These are phyloP conservation scores for Manis pentadactyla DNA, from an alignment of 2,797 vertebrate species.

Conservation along the genomic window DNA sequence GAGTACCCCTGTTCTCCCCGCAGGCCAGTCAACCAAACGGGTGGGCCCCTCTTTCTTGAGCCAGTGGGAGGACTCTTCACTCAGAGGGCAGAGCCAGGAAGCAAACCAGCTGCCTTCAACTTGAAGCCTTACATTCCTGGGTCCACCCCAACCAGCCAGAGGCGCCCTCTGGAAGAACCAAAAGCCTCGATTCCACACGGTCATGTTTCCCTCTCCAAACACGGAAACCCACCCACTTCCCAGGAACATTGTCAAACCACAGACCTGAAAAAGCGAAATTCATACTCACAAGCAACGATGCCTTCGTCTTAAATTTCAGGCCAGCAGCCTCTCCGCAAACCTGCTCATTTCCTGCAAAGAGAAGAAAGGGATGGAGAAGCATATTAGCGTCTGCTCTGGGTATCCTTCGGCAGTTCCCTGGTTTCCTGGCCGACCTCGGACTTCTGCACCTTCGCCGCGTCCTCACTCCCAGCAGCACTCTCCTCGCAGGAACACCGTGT, in stretches of 20 bases:
- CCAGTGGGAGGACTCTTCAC: not conserved
- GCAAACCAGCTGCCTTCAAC: not conserved
- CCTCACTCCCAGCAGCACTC: conserved; percentile 52
- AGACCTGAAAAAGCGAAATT: not conserved
- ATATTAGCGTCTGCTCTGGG: conserved; percentile 78
- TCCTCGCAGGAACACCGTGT: conserved; percentile 58
- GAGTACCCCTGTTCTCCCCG: not conserved
- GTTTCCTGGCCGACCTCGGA: conserved; percentile 69
- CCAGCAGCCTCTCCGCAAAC: conserved; percentile 66
- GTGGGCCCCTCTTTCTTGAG: not conserved
- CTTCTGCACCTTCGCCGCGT: conserved; percentile 67
- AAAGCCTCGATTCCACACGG: not conserved
- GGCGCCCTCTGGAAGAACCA: conserved; percentile 34
- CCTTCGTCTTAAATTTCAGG: conserved; percentile 79
- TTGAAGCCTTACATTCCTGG: not conserved
- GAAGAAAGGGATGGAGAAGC: conserved; percentile 50
- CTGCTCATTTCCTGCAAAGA: conserved; percentile 83
- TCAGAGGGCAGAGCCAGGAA: not conserved
- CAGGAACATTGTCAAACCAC: conserved; percentile 41
- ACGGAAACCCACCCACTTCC: not conserved
- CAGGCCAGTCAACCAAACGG: not conserved
- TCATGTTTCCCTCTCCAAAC: not conserved
- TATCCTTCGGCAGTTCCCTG: conserved; percentile 62
- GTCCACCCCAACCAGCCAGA: not conserved
- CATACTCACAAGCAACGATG: conserved; percentile 81